phyloP scores from a whole-genome alignment of 2,888 invertebrate genomes.

The Ormia ochracea region DNA sequence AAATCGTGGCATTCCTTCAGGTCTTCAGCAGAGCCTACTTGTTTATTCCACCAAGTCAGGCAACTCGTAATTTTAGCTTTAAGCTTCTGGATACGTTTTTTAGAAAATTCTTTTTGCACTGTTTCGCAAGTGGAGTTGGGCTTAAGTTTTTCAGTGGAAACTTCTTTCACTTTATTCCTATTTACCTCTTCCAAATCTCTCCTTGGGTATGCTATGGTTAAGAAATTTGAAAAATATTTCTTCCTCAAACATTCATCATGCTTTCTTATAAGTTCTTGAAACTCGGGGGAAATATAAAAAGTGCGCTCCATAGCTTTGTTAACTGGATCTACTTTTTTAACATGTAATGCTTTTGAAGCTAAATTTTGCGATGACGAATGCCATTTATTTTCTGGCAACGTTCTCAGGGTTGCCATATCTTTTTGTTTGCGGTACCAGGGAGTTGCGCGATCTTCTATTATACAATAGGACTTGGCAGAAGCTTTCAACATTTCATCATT shows the following conservation, averaged over 20 bases:
- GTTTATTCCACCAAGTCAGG: background rate
- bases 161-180: background rate
- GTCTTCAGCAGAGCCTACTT: background rate
- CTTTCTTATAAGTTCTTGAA: slow-evolving; percentile 65
- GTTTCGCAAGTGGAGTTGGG: background rate
- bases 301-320: background rate
- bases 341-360: slow-evolving; percentile 1
- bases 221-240: slow-evolving; percentile 37
- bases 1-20: background rate
- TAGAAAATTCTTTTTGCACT: background rate
- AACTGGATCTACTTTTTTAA: slow-evolving; percentile 9
- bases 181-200: background rate
- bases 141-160: background rate
- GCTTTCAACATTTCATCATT: slow-evolving; percentile 11
- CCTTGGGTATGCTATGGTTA: slow-evolving; percentile 25
- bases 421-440: slow-evolving; percentile 56
- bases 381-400: background rate
- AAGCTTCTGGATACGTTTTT: background rate
- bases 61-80: background rate
- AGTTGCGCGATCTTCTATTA: slow-evolving; percentile 58
- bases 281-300: slow-evolving; percentile 68
- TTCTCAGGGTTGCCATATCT: background rate
- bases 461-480: slow-evolving; percentile 45
- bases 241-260: slow-evolving; percentile 64
- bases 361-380: background rate